A percentile compares a stretch with the other conserved stretches of the same genome.
phyloP scores from a whole-genome alignment of 2,797 vertebrate genomes.

The Columba guinea region DNA sequence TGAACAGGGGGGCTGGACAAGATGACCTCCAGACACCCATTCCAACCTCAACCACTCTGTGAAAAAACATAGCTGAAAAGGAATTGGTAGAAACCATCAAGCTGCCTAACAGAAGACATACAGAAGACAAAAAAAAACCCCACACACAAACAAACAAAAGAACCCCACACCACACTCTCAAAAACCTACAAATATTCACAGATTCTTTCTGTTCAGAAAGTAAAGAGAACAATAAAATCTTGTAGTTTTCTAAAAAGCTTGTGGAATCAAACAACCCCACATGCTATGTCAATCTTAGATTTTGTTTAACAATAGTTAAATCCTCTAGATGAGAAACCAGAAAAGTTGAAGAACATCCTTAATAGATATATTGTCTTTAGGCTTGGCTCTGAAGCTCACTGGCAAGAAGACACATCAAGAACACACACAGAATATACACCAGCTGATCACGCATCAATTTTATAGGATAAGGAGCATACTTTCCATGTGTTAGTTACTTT shows the following conservation, averaged over 20 bases:
- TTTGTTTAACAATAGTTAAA: background rate
- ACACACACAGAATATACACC: background rate
- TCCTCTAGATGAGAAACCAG: background rate
- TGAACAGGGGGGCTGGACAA: no score
- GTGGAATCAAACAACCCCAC: background rate
- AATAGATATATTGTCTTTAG: background rate
- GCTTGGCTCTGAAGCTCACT: accelerated
- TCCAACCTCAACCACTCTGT: no score
- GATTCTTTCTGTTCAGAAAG: background rate
- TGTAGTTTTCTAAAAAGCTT: background rate
- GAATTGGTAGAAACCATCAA: background rate
- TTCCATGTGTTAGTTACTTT: background rate
- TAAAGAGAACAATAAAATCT: background rate
- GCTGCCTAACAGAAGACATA: background rate
- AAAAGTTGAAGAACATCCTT: background rate
- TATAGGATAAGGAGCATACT: background rate
- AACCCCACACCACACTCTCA: no score
- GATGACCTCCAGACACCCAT: no score
- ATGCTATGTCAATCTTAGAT: accelerated
- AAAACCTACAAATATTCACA: background rate
- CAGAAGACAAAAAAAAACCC: background rate
- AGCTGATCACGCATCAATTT: background rate
- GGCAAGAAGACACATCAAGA: background rate
- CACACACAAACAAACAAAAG: background rate
- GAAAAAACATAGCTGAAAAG: background rate